A percentile compares a stretch with the other conserved stretches of the same genome.
Conservation (phyloP, 1,140 invertebrate genomes). For the Tyrophagus putrescentiae region DNA sequence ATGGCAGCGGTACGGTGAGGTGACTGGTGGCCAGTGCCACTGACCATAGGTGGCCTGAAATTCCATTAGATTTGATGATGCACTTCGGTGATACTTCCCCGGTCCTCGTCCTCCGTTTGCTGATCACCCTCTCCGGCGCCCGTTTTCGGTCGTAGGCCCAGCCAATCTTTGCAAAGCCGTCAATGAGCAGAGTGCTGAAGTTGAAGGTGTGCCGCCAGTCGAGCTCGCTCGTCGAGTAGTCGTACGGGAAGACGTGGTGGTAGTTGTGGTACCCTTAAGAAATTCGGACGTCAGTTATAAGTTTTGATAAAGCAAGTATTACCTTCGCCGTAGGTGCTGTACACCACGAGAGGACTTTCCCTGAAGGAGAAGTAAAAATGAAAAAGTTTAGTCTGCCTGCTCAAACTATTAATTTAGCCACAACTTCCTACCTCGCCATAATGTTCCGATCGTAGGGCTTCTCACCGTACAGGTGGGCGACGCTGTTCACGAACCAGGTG, state of each 20-base stretch:
- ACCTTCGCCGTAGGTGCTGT: constrained; percentile 41
- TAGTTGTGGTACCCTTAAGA: constrained; percentile 44
- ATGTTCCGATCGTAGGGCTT: constrained; percentile 65
- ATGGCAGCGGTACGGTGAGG: neutral
- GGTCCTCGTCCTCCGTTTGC: constrained; percentile 29
- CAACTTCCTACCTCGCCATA: constrained; percentile 38
- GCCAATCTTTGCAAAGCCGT: constrained; percentile 64
- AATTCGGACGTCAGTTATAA: no score
- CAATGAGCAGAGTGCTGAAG: constrained; percentile 66
- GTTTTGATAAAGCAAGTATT: no score
- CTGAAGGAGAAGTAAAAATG: constrained; percentile 27
- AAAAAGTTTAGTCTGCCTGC: constrained; percentile 33
- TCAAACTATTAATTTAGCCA: constrained; percentile 38
- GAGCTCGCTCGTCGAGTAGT: constrained; percentile 38
- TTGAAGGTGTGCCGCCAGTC: constrained; percentile 41
- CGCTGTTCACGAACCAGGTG: constrained; percentile 90
- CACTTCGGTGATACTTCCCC: neutral
- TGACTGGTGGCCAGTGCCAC: neutral
- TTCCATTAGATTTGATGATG: neutral
- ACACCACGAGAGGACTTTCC: neutral
- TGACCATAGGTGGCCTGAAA: no score
- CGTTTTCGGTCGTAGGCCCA: constrained; percentile 70
- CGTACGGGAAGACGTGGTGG: constrained; percentile 42
- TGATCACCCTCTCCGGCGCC: neutral
- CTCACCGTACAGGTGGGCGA: constrained; percentile 77